Conservation (phyloP, 2,888 invertebrate species). For the Leucoma salicis region DNA sequence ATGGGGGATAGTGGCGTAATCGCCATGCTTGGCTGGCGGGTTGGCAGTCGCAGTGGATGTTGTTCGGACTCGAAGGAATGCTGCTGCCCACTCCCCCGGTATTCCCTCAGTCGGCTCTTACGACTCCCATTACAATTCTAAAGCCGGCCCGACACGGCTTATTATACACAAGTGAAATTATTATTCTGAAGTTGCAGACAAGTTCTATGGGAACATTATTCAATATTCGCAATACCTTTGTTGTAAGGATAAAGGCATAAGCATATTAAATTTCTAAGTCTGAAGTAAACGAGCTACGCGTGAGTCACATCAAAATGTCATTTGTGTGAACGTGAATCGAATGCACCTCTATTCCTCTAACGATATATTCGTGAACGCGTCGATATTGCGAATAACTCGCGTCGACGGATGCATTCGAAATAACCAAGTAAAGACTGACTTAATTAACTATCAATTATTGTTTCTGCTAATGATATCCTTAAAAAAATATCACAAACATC, state of each 20-base stretch:
- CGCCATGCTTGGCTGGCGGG: too few species aligned
- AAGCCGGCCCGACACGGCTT: too few species aligned
- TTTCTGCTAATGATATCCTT: too few species aligned
- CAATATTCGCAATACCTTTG: not conserved
- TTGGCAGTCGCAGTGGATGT: too few species aligned
- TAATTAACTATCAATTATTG: too few species aligned
- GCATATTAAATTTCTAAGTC: slow-evolving; percentile 34
- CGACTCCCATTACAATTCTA: too few species aligned
- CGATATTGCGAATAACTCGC: slow-evolving; percentile 9
- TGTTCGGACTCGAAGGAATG: too few species aligned
- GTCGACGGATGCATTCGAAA: slow-evolving; percentile 16
- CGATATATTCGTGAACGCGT: slow-evolving; percentile 13
- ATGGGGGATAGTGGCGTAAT: too few species aligned
- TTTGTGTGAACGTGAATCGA: slow-evolving; percentile 35
- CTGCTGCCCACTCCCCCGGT: too few species aligned
- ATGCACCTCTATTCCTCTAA: slow-evolving; percentile 23
- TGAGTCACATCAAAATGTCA: slow-evolving; percentile 41
- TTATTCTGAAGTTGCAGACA: not conserved
- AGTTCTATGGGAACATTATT: not conserved
- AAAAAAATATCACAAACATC: too few species aligned
- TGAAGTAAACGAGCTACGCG: slow-evolving; percentile 39
- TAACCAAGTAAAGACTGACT: slow-evolving; percentile 13
- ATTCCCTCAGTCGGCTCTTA: too few species aligned
- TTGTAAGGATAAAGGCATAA: not conserved
- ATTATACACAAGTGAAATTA: too few species aligned